These are phyloP conservation scores for Oryctes rhinoceros DNA, from an alignment of 1,140 invertebrate genomes.

Conservation along the genomic window DNA sequence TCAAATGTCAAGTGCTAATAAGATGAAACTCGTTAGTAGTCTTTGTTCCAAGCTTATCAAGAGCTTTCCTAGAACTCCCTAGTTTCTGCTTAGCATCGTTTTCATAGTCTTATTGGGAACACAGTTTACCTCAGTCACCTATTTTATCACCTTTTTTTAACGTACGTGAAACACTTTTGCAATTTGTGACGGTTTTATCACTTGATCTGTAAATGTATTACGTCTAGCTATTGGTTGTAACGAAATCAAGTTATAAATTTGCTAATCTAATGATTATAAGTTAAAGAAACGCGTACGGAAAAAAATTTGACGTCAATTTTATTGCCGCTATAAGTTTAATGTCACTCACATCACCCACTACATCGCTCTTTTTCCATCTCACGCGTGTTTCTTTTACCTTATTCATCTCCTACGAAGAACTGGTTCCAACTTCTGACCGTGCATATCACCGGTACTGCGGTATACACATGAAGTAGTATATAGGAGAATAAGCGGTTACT, in stretches of 20 bases:
- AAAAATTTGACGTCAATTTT: slow-evolving; percentile 11
- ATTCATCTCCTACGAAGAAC: neutral
- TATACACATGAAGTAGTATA: neutral
- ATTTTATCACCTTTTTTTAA: too few species aligned
- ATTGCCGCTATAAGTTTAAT: slow-evolving; percentile 24
- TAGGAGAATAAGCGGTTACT: slow-evolving; percentile 25
- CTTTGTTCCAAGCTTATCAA: too few species aligned
- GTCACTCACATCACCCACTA: slow-evolving; percentile 30
- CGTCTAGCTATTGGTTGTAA: neutral
- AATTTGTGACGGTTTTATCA: neutral
- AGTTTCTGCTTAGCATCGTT: too few species aligned
- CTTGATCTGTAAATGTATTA: neutral
- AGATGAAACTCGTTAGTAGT: too few species aligned
- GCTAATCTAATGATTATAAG: neutral
- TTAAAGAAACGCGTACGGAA: neutral
- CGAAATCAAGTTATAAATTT: slow-evolving; percentile 6
- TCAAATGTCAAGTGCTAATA: too few species aligned
- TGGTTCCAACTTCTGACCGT: neutral
- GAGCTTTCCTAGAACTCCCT: too few species aligned
- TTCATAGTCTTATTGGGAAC: too few species aligned
- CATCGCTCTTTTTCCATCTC: neutral
- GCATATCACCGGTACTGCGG: slow-evolving; percentile 6
- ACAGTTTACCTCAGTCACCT: too few species aligned
- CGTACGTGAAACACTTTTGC: too few species aligned
- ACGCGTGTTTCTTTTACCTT: neutral